Conservation (phyloP, 2,797 vertebrate genomes). For the Scyliorhinus canicula region DNA sequence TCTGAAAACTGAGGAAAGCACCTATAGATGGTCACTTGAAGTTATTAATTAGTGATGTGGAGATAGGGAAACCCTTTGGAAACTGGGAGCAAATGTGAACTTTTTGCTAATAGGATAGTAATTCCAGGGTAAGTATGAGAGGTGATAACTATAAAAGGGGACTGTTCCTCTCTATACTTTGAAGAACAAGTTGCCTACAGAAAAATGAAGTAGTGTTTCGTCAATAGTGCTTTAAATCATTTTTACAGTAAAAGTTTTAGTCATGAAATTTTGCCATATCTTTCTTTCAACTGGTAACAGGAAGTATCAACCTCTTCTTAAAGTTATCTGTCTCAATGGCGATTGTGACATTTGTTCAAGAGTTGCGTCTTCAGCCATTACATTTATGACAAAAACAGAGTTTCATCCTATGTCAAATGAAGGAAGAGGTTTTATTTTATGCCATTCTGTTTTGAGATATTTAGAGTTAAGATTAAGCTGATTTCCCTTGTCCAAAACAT, state of each 20-base stretch:
- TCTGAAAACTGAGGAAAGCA: too few relatives aligned
- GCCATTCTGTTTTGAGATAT: not conserved
- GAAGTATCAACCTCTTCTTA: not conserved
- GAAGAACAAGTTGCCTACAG: not conserved
- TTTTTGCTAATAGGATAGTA: too few relatives aligned
- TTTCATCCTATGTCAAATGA: not conserved
- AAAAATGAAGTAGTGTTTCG: not conserved
- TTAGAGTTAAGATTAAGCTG: not conserved
- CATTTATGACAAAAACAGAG: not conserved
- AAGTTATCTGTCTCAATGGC: too few relatives aligned
- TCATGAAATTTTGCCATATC: not conserved
- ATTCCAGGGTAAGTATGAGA: too few relatives aligned
- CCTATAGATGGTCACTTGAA: too few relatives aligned
- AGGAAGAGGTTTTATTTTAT: not conserved
- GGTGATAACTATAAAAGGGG: too few relatives aligned
- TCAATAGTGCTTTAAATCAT: not conserved
- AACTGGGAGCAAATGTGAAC: too few relatives aligned
- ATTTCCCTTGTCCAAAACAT: not conserved
- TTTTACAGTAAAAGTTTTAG: not conserved
- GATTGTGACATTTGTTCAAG: not conserved
- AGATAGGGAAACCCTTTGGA: too few relatives aligned
- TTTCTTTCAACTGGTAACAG: not conserved
- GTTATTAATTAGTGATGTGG: too few relatives aligned
- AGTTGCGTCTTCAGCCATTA: not conserved
- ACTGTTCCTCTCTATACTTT: not conserved